These are phyloP conservation scores for Asbolus verrucosus DNA, from an alignment of 1,140 invertebrate species.

Conservation along the genomic window DNA sequence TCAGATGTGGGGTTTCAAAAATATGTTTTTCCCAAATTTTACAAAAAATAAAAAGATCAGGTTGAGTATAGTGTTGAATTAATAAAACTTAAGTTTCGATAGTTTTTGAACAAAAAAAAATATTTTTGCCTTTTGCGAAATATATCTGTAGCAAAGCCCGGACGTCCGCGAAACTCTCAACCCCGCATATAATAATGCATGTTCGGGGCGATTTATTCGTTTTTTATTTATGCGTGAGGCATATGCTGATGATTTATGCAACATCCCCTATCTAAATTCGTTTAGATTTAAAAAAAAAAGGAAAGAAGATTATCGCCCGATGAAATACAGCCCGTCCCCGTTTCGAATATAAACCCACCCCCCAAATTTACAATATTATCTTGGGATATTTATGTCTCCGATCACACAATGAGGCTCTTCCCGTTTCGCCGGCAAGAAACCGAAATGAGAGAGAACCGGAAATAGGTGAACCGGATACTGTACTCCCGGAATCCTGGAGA, in stretches of 20 bases:
- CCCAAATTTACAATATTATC: slow-evolving; percentile 31
- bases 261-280: slow-evolving; percentile 31
- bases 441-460: slow-evolving; percentile 14
- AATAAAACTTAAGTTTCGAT: too few species aligned
- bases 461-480: slow-evolving; percentile 33
- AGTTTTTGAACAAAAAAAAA: too few species aligned
- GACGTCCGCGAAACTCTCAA: too few species aligned
- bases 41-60: too few species aligned
- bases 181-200: slow-evolving; percentile 25
- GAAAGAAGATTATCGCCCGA: slow-evolving; percentile 19
- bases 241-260: slow-evolving; percentile 30
- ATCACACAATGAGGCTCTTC: slow-evolving; percentile 33
- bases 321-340: slow-evolving; percentile 32
- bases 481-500: slow-evolving; percentile 17
- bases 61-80: too few species aligned
- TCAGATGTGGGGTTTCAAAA: too few species aligned
- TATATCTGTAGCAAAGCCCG: background rate
- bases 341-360: slow-evolving; percentile 1
- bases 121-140: too few species aligned
- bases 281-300: slow-evolving; percentile 34
- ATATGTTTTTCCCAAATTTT: too few species aligned
- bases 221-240: slow-evolving; percentile 33
- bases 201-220: slow-evolving; percentile 14
- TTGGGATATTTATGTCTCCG: slow-evolving; percentile 35
- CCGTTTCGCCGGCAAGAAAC: slow-evolving; percentile 23